phyloP scores from a whole-genome alignment of 1,140 invertebrate genomes.

The Calycopis cecrops region DNA sequence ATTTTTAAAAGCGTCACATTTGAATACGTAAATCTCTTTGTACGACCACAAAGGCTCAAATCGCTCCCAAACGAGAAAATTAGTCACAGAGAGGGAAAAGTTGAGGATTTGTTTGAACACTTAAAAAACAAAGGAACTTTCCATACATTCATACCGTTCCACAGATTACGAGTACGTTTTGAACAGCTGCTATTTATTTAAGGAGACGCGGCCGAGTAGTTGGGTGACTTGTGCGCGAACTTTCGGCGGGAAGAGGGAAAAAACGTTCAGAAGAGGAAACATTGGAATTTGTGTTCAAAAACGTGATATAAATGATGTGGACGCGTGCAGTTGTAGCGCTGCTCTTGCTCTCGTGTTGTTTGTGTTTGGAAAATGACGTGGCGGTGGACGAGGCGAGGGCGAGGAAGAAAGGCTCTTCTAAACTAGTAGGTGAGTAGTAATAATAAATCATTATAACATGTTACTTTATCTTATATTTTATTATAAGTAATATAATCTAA shows the following conservation, averaged over 20 bases:
- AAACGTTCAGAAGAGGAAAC: background rate
- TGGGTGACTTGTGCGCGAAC: slow-evolving; percentile 20
- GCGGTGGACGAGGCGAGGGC: slow-evolving; percentile 46
- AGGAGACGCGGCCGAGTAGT: slow-evolving; percentile 28
- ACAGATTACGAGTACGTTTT: slow-evolving; percentile 39
- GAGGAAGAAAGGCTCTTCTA: slow-evolving; percentile 45
- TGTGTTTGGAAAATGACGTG: slow-evolving; percentile 45
- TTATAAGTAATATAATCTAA: no score
- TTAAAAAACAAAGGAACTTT: slow-evolving; percentile 60
- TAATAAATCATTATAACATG: no score
- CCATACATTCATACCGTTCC: slow-evolving; percentile 30
- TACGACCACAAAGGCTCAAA: slow-evolving; percentile 46
- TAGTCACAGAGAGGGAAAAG: slow-evolving; percentile 56
- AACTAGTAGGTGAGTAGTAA: slow-evolving; percentile 44
- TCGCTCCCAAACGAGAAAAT: slow-evolving; percentile 50
- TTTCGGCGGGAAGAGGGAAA: slow-evolving; percentile 17
- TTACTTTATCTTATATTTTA: no score
- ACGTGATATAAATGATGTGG: slow-evolving; percentile 29
- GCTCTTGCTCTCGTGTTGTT: slow-evolving; percentile 42
- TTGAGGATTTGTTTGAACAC: slow-evolving; percentile 45
- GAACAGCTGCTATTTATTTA: slow-evolving; percentile 52
- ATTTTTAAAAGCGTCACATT: slow-evolving; percentile 45
- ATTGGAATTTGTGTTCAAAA: background rate
- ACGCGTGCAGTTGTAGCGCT: slow-evolving; percentile 33
- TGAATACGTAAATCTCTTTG: slow-evolving; percentile 31